A percentile compares a stretch with the other conserved stretches of the same genome.
Evolutionary conservation across 2,888 invertebrate species (phyloP).

Genomic region (Monochamus alternatus): DNA sequence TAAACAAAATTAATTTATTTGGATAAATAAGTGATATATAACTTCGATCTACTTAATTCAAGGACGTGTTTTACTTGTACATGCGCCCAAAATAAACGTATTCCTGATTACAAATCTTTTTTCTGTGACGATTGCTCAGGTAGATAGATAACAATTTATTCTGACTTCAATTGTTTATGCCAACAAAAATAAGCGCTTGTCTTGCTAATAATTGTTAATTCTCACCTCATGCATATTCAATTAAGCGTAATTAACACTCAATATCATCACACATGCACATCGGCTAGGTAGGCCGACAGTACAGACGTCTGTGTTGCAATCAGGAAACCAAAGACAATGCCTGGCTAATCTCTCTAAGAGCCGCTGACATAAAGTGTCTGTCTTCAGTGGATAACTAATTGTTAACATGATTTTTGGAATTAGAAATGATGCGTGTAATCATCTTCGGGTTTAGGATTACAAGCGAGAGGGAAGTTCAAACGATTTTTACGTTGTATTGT

Average conservation of each 20-base stretch:
- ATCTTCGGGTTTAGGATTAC: neutral
- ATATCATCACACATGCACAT: slow-evolving; percentile 31
- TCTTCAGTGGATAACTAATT: slow-evolving; percentile 17
- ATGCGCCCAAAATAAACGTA: no score
- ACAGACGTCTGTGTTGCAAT: slow-evolving; percentile 27
- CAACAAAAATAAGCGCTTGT: neutral
- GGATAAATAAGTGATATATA: no score
- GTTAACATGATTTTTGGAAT: slow-evolving; percentile 11
- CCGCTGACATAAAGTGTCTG: slow-evolving; percentile 14
- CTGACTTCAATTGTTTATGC: neutral
- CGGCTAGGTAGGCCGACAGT: slow-evolving; percentile 9
- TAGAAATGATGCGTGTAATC: neutral
- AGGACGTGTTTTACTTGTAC: no score
- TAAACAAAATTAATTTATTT: no score
- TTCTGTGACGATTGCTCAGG: no score
- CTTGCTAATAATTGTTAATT: slow-evolving; percentile 30
- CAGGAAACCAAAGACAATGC: slow-evolving; percentile 24
- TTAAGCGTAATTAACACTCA: slow-evolving; percentile 30
- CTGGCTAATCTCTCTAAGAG: slow-evolving; percentile 23
- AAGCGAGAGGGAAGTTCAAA: no score
- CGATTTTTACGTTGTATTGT: no score
- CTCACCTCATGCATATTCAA: slow-evolving; percentile 21
- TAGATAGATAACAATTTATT: no score
- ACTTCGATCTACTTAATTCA: no score
- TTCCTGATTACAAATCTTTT: no score